Base-by-base conservation (phyloP, 2,888 invertebrate species). In the Dermolepida albohirtum region DNA sequence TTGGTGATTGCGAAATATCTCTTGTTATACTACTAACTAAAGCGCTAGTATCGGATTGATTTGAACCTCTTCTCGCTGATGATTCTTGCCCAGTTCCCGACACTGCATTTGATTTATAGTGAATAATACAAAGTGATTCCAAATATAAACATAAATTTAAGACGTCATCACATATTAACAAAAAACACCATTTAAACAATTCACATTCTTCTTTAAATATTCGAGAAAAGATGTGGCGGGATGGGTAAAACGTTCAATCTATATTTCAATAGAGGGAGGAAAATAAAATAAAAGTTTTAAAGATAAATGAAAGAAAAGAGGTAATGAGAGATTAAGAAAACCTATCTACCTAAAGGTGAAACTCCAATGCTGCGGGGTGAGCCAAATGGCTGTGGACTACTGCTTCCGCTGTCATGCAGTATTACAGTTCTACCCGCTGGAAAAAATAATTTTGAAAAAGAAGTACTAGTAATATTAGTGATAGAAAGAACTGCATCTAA, bases 21-120 rank as follows among this genome's bases (percentile, higher is more conserved):
- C 87, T 84, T 0, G 89, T 88, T 43, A 89, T 79, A 71, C 88
- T 89, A 79, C 88, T 88, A 27, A 88, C 86, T 72, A 88, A 79
- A 63, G 87, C 88, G 74, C 89, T 88, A 14, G 89, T 88, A 74
- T 90, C 89, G 51, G 89, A 89, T 74, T 82, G 83, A 12, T 86
- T 87, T 10, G 87, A 87, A 50, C 87, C 87, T 54, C 87, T 82
- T 64, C 86, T 80, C 63, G 83, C 83, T n/a, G 84, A 85, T 22
- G 81, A 81, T 65, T 80, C 80, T 69, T 82, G 84, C 40, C 77
- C 78, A 11, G 77, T 71, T 39, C 83, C 85, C 44, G 85, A 85
- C 16, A 84, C 85, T 85, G 39, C 29, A 41, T 68, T 64, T 64
- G 49, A 40, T 27, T 12, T 16, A 41, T 2, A 40, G 27, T 44